These are phyloP conservation scores for Liparis tanakae DNA, from an alignment of 2,797 vertebrate genomes.

Conservation along the genomic window DNA sequence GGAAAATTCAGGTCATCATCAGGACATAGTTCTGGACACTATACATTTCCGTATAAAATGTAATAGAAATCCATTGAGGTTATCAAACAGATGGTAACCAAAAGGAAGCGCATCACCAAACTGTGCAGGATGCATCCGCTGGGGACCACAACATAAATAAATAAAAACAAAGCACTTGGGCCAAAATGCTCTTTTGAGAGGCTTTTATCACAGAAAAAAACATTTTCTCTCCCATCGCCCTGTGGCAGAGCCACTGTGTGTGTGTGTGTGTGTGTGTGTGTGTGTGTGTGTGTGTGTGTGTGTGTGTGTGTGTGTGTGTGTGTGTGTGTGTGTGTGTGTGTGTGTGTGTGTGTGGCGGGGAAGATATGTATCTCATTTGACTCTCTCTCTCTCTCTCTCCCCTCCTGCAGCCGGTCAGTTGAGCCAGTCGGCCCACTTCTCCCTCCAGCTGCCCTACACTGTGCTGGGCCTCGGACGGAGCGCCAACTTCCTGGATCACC, in stretches of 20 bases:
- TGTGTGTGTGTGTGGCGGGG: too few relatives aligned
- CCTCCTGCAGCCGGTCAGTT: conserved; percentile 89
- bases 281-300: too few relatives aligned
- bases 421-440: conserved; percentile 94
- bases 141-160: neutral
- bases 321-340: too few relatives aligned
- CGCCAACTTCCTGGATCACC: conserved; percentile 96
- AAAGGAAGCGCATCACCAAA: neutral
- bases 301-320: too few relatives aligned
- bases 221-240: too few relatives aligned
- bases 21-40: neutral
- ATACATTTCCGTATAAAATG: too few relatives aligned
- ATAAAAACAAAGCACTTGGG: neutral
- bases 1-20: neutral
- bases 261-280: too few relatives aligned
- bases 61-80: neutral
- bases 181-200: neutral
- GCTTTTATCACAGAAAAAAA: neutral
- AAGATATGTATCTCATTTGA: too few relatives aligned
- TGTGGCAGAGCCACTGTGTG: too few relatives aligned
- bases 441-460: conserved; percentile 95
- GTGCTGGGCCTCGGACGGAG: conserved; percentile 95
- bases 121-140: neutral
- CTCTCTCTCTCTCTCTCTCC: conserved; percentile 9
- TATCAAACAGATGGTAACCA: neutral